phyloP scores from a whole-genome alignment of 1,140 invertebrate species.

The Drosophila sturtevanti region DNA sequence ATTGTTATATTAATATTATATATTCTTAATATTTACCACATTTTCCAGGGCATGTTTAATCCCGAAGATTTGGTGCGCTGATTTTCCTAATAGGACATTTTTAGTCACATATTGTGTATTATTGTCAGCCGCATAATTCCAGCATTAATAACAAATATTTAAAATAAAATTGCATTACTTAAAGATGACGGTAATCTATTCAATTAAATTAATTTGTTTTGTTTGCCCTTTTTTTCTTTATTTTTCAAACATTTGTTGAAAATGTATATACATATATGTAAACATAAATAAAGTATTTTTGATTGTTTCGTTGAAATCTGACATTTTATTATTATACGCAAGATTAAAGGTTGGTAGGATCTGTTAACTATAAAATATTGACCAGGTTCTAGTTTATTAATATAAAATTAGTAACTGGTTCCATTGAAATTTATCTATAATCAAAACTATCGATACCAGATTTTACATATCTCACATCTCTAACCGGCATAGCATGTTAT shows the following conservation, averaged over 20 bases:
- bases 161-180: neutral
- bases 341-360: too few species aligned
- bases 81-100: neutral
- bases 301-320: neutral
- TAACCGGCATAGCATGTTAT: neutral
- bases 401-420: too few species aligned
- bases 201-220: neutral
- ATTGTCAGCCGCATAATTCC: constrained; percentile 1
- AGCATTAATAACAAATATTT: constrained; percentile 7
- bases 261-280: constrained; percentile 5
- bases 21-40: constrained; percentile 56
- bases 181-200: neutral
- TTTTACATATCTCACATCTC: neutral
- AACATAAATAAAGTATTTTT: constrained; percentile 4
- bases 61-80: constrained; percentile 88
- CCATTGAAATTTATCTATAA: neutral
- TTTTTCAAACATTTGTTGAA: neutral
- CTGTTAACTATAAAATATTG: too few species aligned
- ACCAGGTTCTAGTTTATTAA: too few species aligned
- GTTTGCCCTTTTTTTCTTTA: neutral
- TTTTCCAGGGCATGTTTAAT: constrained; percentile 93
- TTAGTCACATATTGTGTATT: constrained; percentile 5
- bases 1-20: neutral
- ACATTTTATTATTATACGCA: neutral
- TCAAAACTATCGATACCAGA: neutral